Conservation (phyloP, 2,797 vertebrate species). For the Anguilla megastoma region DNA sequence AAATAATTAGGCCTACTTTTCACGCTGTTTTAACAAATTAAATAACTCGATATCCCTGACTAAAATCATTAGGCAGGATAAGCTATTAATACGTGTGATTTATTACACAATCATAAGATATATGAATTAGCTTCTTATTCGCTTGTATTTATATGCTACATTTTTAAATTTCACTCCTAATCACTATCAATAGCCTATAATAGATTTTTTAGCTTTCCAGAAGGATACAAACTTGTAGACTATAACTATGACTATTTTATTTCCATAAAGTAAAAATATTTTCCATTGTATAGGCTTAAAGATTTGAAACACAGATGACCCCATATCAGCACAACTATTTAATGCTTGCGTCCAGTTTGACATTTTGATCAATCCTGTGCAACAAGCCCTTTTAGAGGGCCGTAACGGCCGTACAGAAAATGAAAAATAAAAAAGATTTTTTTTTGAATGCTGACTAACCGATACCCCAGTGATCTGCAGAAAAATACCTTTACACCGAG, state of each 20-base stretch:
- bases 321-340: neutral
- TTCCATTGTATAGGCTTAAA: neutral
- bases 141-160: neutral
- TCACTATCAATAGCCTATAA: no score
- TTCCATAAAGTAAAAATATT: neutral
- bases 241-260: neutral
- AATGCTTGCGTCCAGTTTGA: neutral
- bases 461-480: neutral
- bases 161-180: neutral
- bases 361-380: neutral
- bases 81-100: neutral
- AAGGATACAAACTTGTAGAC: neutral
- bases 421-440: neutral
- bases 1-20: neutral
- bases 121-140: neutral
- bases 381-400: neutral
- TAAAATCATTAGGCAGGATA: neutral
- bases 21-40: neutral
- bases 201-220: neutral
- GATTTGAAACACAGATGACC: neutral
- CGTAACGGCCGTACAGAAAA: neutral
- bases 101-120: neutral
- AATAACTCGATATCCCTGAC: neutral
- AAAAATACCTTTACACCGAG: neutral
- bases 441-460: neutral